phyloP scores from a whole-genome alignment of 1,140 invertebrate genomes.

The Alviniconcha marisindica region DNA sequence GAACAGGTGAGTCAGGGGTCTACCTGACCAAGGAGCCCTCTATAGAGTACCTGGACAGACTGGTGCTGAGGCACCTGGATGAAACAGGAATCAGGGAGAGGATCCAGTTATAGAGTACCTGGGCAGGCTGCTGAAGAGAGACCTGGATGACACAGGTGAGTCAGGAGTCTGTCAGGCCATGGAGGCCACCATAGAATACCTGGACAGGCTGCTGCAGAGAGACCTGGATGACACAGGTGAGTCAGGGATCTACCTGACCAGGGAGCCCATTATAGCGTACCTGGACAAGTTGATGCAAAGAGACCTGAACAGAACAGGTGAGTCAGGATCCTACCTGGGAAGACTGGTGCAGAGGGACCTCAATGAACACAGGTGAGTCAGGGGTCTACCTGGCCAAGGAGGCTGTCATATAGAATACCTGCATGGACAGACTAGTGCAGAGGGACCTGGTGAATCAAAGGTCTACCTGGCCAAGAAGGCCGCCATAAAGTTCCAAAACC shows the following conservation, averaged over 20 bases:
- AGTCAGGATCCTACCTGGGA: not conserved
- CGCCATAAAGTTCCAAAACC: no score
- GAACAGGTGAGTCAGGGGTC: constrained; percentile 55
- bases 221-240: constrained; percentile 55
- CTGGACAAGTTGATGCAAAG: not conserved
- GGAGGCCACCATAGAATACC: constrained; percentile 50
- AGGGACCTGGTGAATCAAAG: constrained; percentile 43
- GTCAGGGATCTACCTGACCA: not conserved
- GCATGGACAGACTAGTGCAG: no score
- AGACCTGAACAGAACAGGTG: constrained; percentile 11
- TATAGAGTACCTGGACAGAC: constrained; percentile 51
- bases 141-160: constrained; percentile 52
- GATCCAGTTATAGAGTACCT: constrained; percentile 49
- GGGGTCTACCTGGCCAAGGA: not conserved
- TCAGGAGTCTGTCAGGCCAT: constrained; percentile 56
- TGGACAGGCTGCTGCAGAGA: constrained; percentile 47
- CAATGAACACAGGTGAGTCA: constrained; percentile 48
- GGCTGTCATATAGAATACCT: not conserved
- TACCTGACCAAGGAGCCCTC: constrained; percentile 56
- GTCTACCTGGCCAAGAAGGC: constrained; percentile 2
- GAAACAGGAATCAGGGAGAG: constrained; percentile 53
- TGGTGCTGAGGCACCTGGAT: constrained; percentile 55
- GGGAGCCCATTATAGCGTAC: not conserved
- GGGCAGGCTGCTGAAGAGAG: no score
- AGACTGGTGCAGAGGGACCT: constrained; percentile 53